Base-by-base conservation (phyloP, 1,140 invertebrate genomes). In the Brachionus paranguensis region DNA sequence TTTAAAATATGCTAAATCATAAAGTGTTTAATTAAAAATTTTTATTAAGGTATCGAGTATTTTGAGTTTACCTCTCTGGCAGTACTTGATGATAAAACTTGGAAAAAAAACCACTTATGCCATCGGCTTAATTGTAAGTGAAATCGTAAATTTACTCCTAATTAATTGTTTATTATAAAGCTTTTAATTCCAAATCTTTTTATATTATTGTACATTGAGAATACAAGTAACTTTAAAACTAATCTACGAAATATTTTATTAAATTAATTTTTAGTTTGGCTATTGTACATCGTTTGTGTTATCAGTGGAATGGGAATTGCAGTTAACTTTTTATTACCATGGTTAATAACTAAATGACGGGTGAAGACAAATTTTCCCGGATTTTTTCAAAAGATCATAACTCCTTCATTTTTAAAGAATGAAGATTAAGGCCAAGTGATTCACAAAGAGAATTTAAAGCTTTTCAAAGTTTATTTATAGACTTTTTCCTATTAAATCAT, bases 31-130 rank as follows among this genome's bases (percentile, higher is more conserved):
- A 29, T 29, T 29, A 29, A 37, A 37, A 37, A 7, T 0, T 37
- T 68, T 45, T 45, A 85, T 85, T 12, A 85, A 88, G 88, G 72
- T 86, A 8, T 85, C 86, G 3, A 84, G 87, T 29, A 89, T 89
- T 68, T 24, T 86, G 17, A 78, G 85, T 1, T 88, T 88, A 86
- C 88, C 88, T 53, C 43, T 87, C 7, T 88, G 87, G 88, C 87
- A 88, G 55, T 84, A 85, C 20, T 43, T 86, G 10, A 70, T 86
- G 33, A 17, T 86, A 24, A 86, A 84, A 76, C 86, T 87, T 83
- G 88, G 88, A 50, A 89, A 89, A 78, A 89, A 89, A 79, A 86
- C 84, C n/a, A 83, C 87, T 11, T 89, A 87, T 85, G 88, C 88
- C 10, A 83, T 85, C 6, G 88, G 88, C 27, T 86, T 88, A 83